Evolutionary conservation across 2,113 vertebrate genomes (phyloP).

Genomic region (Passer domesticus): DNA sequence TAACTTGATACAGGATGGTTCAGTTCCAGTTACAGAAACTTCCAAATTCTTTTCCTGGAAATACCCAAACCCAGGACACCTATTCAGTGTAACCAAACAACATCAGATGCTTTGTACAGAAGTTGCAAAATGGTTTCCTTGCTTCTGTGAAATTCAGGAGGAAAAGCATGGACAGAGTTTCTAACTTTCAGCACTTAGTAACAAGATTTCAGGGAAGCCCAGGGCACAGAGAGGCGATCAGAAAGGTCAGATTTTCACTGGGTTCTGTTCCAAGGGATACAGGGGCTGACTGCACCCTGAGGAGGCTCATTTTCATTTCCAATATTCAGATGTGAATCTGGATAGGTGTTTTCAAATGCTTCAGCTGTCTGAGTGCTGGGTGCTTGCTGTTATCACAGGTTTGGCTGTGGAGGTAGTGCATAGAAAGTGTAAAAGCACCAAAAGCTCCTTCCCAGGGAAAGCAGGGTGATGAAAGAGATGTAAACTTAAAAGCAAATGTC

Average conservation of each 20-base stretch:
- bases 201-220: not conserved
- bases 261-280: not conserved
- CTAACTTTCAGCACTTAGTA: not conserved
- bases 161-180: not conserved
- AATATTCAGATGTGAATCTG: not conserved
- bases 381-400: not conserved
- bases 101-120: not conserved
- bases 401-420: not conserved
- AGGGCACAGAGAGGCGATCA: not conserved
- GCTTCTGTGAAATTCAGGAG: not conserved
- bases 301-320: not conserved
- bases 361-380: not conserved
- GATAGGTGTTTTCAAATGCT: not conserved
- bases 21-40: not conserved
- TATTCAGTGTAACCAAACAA: not conserved
- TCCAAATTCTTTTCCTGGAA: not conserved
- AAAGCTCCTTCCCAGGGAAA: not conserved
- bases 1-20: not conserved
- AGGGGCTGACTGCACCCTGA: not conserved
- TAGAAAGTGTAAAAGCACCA: not conserved
- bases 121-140: not conserved
- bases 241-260: not conserved
- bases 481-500: not conserved
- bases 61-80: not conserved
- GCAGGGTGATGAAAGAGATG: not conserved